A percentile compares a stretch with the other conserved stretches of the same genome.
Evolutionary conservation across 2,113 vertebrate species (phyloP).

Genomic region (Hydropotes inermis): DNA sequence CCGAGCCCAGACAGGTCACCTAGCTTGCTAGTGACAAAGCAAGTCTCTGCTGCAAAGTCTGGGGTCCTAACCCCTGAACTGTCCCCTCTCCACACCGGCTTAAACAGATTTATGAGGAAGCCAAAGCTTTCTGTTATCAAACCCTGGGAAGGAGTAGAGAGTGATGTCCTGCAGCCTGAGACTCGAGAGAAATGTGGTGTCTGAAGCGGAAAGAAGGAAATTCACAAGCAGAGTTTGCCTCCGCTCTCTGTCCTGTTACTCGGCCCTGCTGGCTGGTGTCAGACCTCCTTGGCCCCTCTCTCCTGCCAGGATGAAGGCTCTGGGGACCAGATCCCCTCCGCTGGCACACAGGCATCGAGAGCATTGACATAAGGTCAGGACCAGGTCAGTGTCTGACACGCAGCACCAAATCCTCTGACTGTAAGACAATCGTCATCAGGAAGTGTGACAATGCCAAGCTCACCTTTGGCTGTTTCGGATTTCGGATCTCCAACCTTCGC

Average conservation of each 20-base stretch:
- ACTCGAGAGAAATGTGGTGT: not conserved
- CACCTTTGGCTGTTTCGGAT: not conserved
- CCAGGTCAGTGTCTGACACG: not conserved
- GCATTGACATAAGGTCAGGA: not conserved
- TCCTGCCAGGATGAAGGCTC: not conserved
- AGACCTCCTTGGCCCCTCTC: not conserved
- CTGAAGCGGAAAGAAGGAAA: not conserved
- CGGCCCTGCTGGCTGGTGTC: not conserved
- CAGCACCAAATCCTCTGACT: not conserved
- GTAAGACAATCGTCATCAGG: not conserved
- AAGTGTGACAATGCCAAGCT: not conserved
- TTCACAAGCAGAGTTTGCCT: not conserved
- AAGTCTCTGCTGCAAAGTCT: not conserved
- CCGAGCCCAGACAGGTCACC: not conserved
- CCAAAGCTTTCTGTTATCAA: not conserved
- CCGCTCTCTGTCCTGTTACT: not conserved
- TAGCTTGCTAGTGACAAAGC: not conserved
- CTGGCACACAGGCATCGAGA: not conserved
- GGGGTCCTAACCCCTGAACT: not conserved
- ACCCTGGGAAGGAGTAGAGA: not conserved
- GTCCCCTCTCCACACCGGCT: not conserved
- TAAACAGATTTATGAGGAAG: not conserved
- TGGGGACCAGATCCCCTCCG: not conserved
- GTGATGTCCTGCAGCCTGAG: not conserved
- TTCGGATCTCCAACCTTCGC: not conserved